Percentiles rank a stretch among this genome's conserved stretches.
These are phyloP conservation scores for Vanacampus margaritifer DNA, from an alignment of 2,113 vertebrate genomes.

Conservation along the genomic window DNA sequence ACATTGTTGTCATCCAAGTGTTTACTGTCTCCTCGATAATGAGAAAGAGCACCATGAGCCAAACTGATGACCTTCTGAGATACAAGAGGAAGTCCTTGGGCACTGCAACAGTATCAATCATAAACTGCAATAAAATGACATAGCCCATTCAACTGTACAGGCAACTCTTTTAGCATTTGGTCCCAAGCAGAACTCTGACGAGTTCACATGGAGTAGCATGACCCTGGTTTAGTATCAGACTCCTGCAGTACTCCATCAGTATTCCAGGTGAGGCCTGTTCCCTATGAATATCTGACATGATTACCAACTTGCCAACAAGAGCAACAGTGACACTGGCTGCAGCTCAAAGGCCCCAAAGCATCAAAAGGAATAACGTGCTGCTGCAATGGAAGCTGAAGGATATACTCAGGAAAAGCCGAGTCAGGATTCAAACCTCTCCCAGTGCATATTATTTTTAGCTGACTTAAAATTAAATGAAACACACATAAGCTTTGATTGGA, in stretches of 20 bases:
- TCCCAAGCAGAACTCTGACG: constrained; percentile 22
- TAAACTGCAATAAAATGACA: constrained; percentile 18
- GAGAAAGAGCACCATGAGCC: constrained; percentile 1
- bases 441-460: neutral
- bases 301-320: constrained; percentile 32
- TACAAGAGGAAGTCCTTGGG: constrained; percentile 45
- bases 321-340: constrained; percentile 41
- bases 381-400: constrained; percentile 30
- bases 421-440: constrained; percentile 1
- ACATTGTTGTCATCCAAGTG: constrained; percentile 8
- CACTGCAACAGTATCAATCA: constrained; percentile 29
- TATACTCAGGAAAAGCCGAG: constrained; percentile 4
- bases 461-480: neutral
- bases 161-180: constrained; percentile 32
- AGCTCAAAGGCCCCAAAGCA: constrained; percentile 65
- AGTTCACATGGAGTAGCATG: constrained; percentile 15
- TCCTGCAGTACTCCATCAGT: constrained; percentile 39
- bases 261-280: constrained; percentile 44
- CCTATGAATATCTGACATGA: constrained; percentile 62
- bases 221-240: constrained; percentile 17
- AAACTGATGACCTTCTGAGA: constrained; percentile 32
- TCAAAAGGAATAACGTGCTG: constrained; percentile 46
- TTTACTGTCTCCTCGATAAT: constrained; percentile 29
- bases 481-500: neutral
- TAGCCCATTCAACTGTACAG: constrained; percentile 9